Evolutionary conservation across 2,113 vertebrate species (phyloP), one percentile per base, ranked within the genome.

Genomic region (Bungarus multicinctus): DNA sequence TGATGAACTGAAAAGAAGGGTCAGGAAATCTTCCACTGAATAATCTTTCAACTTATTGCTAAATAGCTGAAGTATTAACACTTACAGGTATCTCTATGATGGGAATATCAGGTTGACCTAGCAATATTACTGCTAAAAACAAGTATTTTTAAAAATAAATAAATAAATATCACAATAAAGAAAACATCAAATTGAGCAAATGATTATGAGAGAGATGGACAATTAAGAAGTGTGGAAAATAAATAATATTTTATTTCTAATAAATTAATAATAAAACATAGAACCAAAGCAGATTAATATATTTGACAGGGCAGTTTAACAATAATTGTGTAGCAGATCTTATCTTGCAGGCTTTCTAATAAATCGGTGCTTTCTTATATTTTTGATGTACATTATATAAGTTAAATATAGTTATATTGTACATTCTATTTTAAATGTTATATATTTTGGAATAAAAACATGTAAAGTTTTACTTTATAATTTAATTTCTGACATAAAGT

Each of bases 381-480:
- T 54, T 97, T 97, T 97, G 97, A 98, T 97, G 97, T 97, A 98
- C 98, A 98, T 96, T 95, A 94, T 97, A 94, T 97, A 96, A 97
- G 96, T 94, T 96, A 95, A 95, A 93, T 96, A 95, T 92, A 7
- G 60, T 91, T 95, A 91, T 91, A 87, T 95, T 92, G 94, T 96
- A 97, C 97, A 96, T 96, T 94, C 93, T 96, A 88, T 87, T 55
- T 95, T 96, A 95, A 96, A 97, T 97, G 95, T 93, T 95, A 91
- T 94, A 94, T 50, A 58, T 95, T 95, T 96, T 94, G 94, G 96
- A 97, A 96, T 96, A 94, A 97, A 97, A 95, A 90, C 93, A 94
- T 5, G 93, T 85, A 86, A 81, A 30, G 55, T 92, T 96, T 89
- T 93, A 91, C 96, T 97, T 96, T 94, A 92, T 96, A 96, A 94